Percentiles rank a stretch among this genome's conserved stretches.
Evolutionary conservation across 2,888 invertebrate genomes (phyloP).

Genomic region (Pollenia amentaria): DNA sequence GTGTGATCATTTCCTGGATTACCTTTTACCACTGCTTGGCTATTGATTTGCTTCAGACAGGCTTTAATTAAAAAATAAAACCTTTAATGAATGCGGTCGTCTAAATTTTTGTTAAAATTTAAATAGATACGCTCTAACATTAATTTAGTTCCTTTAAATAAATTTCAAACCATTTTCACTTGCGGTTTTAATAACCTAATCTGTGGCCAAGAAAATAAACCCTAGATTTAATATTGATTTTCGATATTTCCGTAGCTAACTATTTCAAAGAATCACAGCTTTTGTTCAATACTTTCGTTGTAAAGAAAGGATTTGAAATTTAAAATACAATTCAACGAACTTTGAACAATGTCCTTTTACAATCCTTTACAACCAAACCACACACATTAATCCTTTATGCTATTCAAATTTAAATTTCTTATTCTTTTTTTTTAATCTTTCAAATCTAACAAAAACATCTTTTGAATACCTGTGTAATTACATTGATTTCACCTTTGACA

Average conservation of each 20-base stretch:
- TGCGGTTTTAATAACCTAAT: too few relatives aligned
- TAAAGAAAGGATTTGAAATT: neutral
- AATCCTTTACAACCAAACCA: conserved; percentile 3
- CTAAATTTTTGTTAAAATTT: too few relatives aligned
- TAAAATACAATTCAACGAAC: neutral
- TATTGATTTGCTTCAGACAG: too few relatives aligned
- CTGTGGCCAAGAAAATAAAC: too few relatives aligned
- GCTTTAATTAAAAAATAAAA: too few relatives aligned
- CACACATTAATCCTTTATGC: neutral
- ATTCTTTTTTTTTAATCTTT: neutral
- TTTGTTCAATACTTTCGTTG: neutral
- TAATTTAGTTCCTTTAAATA: too few relatives aligned
- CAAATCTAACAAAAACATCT: conserved; percentile 45
- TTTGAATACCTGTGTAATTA: conserved; percentile 47
- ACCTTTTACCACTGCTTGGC: too few relatives aligned
- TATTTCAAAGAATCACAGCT: neutral
- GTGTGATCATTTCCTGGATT: too few relatives aligned
- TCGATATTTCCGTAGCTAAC: conserved; percentile 9
- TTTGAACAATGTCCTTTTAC: neutral
- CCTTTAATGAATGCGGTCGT: too few relatives aligned
- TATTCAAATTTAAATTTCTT: conserved; percentile 9
- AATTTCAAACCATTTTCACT: too few relatives aligned
- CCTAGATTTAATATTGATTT: neutral
- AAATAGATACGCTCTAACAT: too few relatives aligned
- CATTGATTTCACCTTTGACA: conserved; percentile 57